Conservation (phyloP, 1,140 invertebrate genomes). For the Rhynchophorus ferrugineus region DNA sequence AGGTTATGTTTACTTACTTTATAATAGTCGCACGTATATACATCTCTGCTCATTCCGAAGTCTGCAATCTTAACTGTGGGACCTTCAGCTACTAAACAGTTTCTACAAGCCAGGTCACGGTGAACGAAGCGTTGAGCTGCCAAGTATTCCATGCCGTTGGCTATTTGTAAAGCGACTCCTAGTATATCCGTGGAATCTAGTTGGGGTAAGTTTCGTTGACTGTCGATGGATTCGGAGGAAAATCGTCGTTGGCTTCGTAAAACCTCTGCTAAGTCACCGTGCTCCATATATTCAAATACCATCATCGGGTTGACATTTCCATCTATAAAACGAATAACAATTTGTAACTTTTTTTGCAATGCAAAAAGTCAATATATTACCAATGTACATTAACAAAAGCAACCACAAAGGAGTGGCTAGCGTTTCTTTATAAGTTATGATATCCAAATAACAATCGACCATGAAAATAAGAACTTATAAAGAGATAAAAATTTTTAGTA, state of each 20-base stretch:
- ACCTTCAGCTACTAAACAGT: slow-evolving; percentile 77
- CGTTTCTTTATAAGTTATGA: too few species aligned
- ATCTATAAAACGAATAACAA: slow-evolving; percentile 43
- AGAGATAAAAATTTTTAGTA: too few species aligned
- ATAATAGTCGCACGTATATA: slow-evolving; percentile 90
- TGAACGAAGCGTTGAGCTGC: slow-evolving; percentile 85
- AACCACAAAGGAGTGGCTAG: too few species aligned
- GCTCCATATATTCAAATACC: slow-evolving; percentile 89
- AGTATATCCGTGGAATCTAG: slow-evolving; percentile 50
- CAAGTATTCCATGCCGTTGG: slow-evolving; percentile 81
- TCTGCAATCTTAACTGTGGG: slow-evolving; percentile 84
- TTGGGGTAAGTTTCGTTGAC: slow-evolving; percentile 30
- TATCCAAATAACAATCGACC: too few species aligned
- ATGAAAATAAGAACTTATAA: too few species aligned
- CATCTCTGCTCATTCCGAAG: slow-evolving; percentile 84
- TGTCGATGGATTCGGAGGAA: slow-evolving; percentile 29
- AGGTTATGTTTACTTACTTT: slow-evolving; percentile 64
- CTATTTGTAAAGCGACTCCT: slow-evolving; percentile 66
- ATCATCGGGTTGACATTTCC: slow-evolving; percentile 71
- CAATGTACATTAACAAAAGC: too few species aligned
- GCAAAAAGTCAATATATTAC: too few species aligned
- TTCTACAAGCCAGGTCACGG: slow-evolving; percentile 82
- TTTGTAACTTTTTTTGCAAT: not conserved
- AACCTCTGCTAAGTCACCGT: slow-evolving; percentile 80
- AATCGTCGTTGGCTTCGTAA: slow-evolving; percentile 56